Evolutionary conservation across 2,797 vertebrate genomes (phyloP).

Genomic region (Benthosema pterotum): DNA sequence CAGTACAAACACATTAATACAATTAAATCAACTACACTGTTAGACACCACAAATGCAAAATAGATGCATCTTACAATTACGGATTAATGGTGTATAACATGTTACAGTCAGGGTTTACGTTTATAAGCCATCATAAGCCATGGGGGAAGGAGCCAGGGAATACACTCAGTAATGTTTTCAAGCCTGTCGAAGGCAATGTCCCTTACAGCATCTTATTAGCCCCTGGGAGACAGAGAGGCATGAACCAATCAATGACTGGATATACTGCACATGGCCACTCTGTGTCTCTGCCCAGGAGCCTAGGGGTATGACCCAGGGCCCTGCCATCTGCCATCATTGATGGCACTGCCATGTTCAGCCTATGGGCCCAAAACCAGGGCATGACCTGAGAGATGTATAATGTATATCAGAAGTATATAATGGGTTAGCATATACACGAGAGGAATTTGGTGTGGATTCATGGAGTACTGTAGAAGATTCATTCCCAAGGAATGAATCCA

Average conservation of each 20-base stretch:
- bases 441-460: no score
- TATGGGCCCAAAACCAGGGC: slow-evolving; percentile 27
- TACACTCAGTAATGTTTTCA: slow-evolving; percentile 46
- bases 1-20: not conserved
- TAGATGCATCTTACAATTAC: no score
- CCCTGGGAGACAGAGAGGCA: slow-evolving; percentile 40
- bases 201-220: slow-evolving; percentile 46
- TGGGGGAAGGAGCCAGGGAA: slow-evolving; percentile 23
- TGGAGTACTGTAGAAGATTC: no score
- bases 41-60: no score
- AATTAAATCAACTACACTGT: not conserved
- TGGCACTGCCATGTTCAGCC: slow-evolving; percentile 36
- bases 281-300: slow-evolving; percentile 47
- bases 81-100: slow-evolving; percentile 10
- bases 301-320: slow-evolving; percentile 37
- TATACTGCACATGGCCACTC: slow-evolving; percentile 64
- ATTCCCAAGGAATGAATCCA: no score
- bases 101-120: slow-evolving; percentile 6
- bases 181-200: slow-evolving; percentile 46
- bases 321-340: slow-evolving; percentile 71
- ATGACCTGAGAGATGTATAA: not conserved
- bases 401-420: no score
- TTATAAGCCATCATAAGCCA: slow-evolving; percentile 21
- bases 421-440: no score
- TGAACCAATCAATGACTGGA: slow-evolving; percentile 52